These are phyloP conservation scores for Magallana ariakensis DNA, from an alignment of 1,140 invertebrate species.

Conservation along the genomic window DNA sequence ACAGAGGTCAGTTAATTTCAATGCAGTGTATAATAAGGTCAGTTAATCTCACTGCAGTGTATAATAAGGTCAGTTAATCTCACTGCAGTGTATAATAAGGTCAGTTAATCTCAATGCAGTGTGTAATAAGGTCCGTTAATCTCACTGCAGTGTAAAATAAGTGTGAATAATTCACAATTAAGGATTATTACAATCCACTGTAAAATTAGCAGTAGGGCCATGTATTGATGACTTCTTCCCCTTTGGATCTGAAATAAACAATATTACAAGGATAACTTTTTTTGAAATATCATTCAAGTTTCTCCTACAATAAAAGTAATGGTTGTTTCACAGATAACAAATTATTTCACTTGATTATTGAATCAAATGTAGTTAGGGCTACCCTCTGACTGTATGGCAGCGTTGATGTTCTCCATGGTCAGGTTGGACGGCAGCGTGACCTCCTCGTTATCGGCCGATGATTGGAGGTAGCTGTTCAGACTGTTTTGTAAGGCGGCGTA, in stretches of 20 bases:
- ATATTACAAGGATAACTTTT: background rate
- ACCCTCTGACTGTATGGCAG: constrained; percentile 17
- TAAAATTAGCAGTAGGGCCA: background rate
- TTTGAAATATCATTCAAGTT: background rate
- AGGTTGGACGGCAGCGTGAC: constrained; percentile 7
- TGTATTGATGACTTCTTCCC: background rate
- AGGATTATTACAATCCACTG: constrained; percentile 28
- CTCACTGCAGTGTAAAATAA: no score
- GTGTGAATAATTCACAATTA: no score
- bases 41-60: no score
- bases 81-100: no score
- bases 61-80: no score
- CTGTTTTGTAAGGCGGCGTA: constrained; percentile 8
- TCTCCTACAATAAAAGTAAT: background rate
- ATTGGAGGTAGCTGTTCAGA: background rate
- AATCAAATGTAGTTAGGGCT: background rate
- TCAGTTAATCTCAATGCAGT: no score
- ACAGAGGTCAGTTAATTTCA: no score
- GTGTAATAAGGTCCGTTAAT: no score
- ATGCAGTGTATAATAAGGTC: no score
- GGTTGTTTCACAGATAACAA: background rate
- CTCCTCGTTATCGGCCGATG: background rate
- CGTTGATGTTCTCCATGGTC: constrained; percentile 26
- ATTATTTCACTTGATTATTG: no score
- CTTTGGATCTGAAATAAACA: background rate